phyloP scores from a whole-genome alignment of 2,113 vertebrate species.

The Callorhinus ursinus region DNA sequence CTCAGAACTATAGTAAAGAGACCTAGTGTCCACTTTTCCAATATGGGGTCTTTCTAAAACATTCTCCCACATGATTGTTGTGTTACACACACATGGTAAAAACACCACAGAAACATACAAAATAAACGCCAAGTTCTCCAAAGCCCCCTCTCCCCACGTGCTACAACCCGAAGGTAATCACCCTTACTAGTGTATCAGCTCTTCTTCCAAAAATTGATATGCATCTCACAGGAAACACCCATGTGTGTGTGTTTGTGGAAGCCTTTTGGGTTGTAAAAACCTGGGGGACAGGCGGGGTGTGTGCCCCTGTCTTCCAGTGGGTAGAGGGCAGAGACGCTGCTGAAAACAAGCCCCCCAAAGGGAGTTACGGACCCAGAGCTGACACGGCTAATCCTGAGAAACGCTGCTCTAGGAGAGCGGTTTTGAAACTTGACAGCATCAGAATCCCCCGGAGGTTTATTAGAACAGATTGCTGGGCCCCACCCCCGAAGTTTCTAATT shows the following conservation, averaged over 20 bases:
- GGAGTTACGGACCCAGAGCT: not conserved
- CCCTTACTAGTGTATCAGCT: not conserved
- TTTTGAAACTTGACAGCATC: not conserved
- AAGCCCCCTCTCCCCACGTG: not conserved
- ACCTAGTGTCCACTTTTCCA: not conserved
- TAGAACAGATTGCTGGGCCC: not conserved
- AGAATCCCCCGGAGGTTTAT: not conserved
- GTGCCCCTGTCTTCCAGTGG: not conserved
- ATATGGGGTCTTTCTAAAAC: not conserved
- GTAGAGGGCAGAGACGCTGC: not conserved
- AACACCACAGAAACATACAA: not conserved
- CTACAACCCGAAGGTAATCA: not conserved
- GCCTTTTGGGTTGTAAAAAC: not conserved
- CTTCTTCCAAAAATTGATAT: not conserved
- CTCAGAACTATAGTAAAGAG: not conserved
- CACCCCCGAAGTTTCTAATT: not conserved
- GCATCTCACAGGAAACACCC: not conserved
- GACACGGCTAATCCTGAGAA: not conserved
- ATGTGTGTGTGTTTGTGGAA: not conserved
- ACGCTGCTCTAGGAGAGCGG: not conserved
- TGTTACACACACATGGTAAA: not conserved
- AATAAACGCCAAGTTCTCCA: not conserved
- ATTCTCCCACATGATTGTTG: not conserved
- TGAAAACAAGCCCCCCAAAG: not conserved
- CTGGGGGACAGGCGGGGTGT: not conserved